Percentiles rank a stretch among this genome's conserved stretches.
phyloP scores from a whole-genome alignment of 2,888 invertebrate genomes.

The Ceramica pisi region DNA sequence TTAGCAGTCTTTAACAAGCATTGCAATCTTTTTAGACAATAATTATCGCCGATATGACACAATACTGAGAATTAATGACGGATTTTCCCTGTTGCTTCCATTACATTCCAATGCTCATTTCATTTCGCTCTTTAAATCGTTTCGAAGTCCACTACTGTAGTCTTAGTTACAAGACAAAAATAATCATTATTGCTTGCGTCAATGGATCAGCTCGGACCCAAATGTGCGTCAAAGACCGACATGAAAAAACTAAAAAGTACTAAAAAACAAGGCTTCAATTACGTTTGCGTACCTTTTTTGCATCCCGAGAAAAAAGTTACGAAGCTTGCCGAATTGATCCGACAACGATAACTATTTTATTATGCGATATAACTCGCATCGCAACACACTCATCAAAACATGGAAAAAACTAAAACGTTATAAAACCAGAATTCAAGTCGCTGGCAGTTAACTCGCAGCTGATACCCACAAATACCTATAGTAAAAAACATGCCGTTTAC shows the following conservation, averaged over 20 bases:
- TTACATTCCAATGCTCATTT: background rate
- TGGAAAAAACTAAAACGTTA: background rate
- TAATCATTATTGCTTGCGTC: slow-evolving; percentile 30
- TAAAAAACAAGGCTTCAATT: slow-evolving; percentile 21
- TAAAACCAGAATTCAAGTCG: background rate
- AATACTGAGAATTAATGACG: too few relatives aligned
- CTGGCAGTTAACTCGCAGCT: background rate
- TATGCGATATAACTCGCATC: slow-evolving; percentile 14
- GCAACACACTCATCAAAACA: slow-evolving; percentile 17
- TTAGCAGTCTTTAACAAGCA: too few relatives aligned
- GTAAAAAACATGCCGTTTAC: too few relatives aligned
- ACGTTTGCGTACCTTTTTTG: slow-evolving; percentile 46
- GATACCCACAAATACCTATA: background rate
- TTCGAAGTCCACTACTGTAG: background rate
- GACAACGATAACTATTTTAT: slow-evolving; percentile 13
- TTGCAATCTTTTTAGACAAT: too few relatives aligned
- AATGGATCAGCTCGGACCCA: slow-evolving; percentile 25
- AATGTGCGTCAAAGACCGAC: slow-evolving; percentile 50
- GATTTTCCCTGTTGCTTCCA: background rate
- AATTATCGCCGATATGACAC: too few relatives aligned
- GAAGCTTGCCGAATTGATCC: slow-evolving; percentile 54
- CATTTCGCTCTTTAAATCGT: background rate
- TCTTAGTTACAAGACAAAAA: background rate
- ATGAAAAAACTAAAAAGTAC: slow-evolving; percentile 7
- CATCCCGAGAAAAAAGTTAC: slow-evolving; percentile 21